Conservation (phyloP, 2,797 vertebrate species). For the Tadarida brasiliensis region DNA sequence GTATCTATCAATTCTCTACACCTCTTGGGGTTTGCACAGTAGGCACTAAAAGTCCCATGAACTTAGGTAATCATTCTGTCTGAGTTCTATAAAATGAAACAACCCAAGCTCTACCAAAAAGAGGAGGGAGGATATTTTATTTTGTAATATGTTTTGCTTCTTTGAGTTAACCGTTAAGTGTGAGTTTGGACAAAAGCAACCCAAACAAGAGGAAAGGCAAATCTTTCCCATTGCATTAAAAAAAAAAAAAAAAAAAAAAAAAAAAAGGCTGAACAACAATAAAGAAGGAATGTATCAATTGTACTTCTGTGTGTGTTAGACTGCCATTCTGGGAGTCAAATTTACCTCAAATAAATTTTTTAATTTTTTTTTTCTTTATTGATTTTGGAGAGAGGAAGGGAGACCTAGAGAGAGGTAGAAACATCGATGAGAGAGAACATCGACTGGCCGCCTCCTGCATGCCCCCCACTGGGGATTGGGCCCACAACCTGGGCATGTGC, state of each 20-base stretch:
- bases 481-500: no score
- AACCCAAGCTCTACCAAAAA: not conserved
- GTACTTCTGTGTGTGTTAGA: not conserved
- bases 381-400: no score
- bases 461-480: no score
- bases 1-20: not conserved
- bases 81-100: not conserved
- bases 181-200: not conserved
- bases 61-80: not conserved
- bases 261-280: not conserved
- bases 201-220: not conserved
- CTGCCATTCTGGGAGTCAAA: not conserved
- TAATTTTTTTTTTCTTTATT: no score
- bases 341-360: not conserved
- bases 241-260: not conserved
- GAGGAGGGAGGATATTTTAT: not conserved
- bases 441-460: no score
- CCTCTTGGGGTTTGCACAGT: not conserved
- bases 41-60: not conserved
- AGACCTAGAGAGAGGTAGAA: no score
- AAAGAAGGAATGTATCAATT: not conserved
- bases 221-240: not conserved
- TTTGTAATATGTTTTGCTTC: not conserved
- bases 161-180: not conserved
- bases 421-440: no score